Evolutionary conservation across 2,113 vertebrate species (phyloP).

Genomic region (Lota lota): DNA sequence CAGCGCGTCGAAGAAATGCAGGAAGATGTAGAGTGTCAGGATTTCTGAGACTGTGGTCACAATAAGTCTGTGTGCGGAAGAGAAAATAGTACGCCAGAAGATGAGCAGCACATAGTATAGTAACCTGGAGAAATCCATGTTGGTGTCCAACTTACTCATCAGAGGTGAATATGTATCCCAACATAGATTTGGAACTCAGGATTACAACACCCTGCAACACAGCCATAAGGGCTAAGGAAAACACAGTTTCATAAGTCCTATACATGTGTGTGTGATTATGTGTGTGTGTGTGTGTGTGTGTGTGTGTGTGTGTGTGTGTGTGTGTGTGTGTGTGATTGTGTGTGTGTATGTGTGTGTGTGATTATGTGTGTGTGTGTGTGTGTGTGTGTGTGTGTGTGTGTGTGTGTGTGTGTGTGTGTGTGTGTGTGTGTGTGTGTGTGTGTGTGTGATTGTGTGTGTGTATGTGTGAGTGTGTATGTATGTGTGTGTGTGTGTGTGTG

Average conservation of each 20-base stretch:
- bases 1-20: slow-evolving; percentile 71
- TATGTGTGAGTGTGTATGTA: neutral
- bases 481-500: neutral
- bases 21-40: slow-evolving; percentile 55
- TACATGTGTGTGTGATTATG: neutral
- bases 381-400: slow-evolving; percentile 14
- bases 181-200: slow-evolving; percentile 59
- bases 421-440: slow-evolving; percentile 3
- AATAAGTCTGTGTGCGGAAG: slow-evolving; percentile 57
- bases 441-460: neutral
- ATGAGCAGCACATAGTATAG: neutral
- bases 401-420: slow-evolving; percentile 5
- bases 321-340: neutral
- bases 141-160: slow-evolving; percentile 69
- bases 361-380: too few species aligned
- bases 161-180: slow-evolving; percentile 81
- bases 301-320: neutral
- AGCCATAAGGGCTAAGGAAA: slow-evolving; percentile 68
- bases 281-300: slow-evolving; percentile 1
- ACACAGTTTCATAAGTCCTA: neutral
- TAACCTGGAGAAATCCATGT: neutral
- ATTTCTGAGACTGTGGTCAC: slow-evolving; percentile 53
- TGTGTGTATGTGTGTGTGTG: neutral
- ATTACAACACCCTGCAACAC: slow-evolving; percentile 71
- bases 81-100: neutral